Evolutionary conservation across 2,113 vertebrate genomes (phyloP), one percentile per base, ranked within the genome.

Genomic region (Mirza zaza): DNA sequence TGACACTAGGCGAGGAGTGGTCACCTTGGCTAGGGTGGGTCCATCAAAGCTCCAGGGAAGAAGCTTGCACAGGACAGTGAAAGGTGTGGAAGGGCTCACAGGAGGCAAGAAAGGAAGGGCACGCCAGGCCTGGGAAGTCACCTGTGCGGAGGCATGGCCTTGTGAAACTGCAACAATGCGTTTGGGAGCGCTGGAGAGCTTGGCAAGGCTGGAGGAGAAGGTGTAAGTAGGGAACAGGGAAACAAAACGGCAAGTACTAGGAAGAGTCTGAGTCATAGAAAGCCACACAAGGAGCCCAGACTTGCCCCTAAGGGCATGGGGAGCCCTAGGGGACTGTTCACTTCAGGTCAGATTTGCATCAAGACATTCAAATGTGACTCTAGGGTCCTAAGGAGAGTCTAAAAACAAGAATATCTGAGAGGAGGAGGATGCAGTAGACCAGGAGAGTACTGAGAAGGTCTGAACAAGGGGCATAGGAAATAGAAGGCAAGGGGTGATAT

Each of bases 21-120:
- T 29, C 61, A 13, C 27, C 15, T 65, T 5, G 7, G 32, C 55
- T n/a, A 13, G 0, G 1, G 8, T 34, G 6, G 0, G 2, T 36
- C 45, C 20, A 2, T 7, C 27, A 52, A 91, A 61, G 36, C 17
- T 18, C 61, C 83, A n/a, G 10, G 68, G 48, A 48, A 90, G 32
- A 81, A 36, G 25, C 87, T 9, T 4, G 7, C 73, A 52, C 59
- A 71, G 36, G 13, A 36, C 39, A 27, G 3, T 8, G 34, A 87
- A 18, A 6, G 36, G 10, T 11, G 10, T 76, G 29, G 21, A n/a
- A 29, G 23, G 59, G 18, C 76, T 55, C 59, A 50, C 48, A 57
- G 36, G 39, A 91, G 59, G 17, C 14, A 59, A 59, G 82, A 68
- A 75, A 27, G 52, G 11, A 42, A 42, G 23, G 5, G 32, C 1